These are phyloP conservation scores for Hipparchia sbordonii DNA, from an alignment of 2,888 invertebrate species.

Conservation along the genomic window DNA sequence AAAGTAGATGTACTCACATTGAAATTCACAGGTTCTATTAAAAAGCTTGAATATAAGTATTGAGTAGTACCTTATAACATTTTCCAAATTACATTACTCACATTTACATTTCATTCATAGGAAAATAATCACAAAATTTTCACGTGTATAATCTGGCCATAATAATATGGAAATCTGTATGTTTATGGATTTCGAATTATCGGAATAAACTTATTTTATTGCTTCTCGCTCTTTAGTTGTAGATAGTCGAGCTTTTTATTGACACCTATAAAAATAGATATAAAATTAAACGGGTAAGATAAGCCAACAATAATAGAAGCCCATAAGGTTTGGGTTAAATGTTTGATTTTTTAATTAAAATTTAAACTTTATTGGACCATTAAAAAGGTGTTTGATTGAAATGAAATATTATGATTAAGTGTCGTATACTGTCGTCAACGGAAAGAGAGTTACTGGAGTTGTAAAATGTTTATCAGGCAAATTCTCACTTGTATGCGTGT, in stretches of 20 bases:
- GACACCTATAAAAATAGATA: constrained; percentile 53
- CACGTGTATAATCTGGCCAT: not conserved
- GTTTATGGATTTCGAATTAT: constrained; percentile 55
- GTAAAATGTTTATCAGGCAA: constrained; percentile 36
- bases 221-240: constrained; percentile 50
- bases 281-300: constrained; percentile 56
- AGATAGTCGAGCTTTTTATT: constrained; percentile 50
- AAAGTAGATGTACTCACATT: no score
- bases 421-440: constrained; percentile 30
- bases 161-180: constrained; percentile 58
- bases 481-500: constrained; percentile 34
- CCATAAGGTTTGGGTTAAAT: constrained; percentile 46
- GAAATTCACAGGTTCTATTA: no score
- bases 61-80: not conserved
- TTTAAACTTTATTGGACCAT: constrained; percentile 35
- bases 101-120: not conserved
- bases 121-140: constrained; percentile 20
- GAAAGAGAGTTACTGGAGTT: constrained; percentile 32
- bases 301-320: constrained; percentile 46
- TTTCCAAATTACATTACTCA: not conserved
- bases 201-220: constrained; percentile 50
- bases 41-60: no score
- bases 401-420: constrained; percentile 30
- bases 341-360: constrained; percentile 43
- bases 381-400: constrained; percentile 36